Base-by-base conservation (phyloP, 2,113 vertebrate genomes). In the Corythornis cristatus region DNA sequence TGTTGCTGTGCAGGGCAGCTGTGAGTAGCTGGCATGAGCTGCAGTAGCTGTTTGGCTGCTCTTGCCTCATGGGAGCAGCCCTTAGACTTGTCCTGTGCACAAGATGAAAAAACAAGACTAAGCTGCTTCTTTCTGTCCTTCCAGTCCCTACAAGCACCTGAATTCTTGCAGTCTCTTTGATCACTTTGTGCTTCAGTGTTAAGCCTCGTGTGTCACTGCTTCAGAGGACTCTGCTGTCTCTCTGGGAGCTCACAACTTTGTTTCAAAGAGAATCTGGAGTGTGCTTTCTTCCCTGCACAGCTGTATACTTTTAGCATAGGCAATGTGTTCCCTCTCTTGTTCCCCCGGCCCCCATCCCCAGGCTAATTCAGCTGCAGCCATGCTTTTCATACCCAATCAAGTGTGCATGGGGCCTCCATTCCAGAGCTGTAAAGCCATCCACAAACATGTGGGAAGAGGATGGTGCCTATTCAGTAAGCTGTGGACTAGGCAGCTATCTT, bases 401-500 rank as follows among this genome's bases (percentile, higher is more conserved):
- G 92, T 97, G 96, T 96, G 93, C 65, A 82, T 28, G 58, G 75
- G 91, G 88, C 93, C 95, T 95, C 94, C 40, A 12, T 86, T 77
- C 89, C 81, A 46, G 73, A 0, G 0, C 80, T 76, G 74, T 88
- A 88, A 96, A 96, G 75, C 89, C 90, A 61, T 58, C 96, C 11
- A 71, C 88, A 95, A 51, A 90, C 87, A 89, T 93, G 93, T 85
- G 87, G 95, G 91, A 88, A 93, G 89, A 96, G 96, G 89, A 57
- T 80, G 92, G 75, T 86, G 83, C 78, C 95, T 96, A 91, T 97
- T 98, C 93, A 96, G 93, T 56, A 37, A 80, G 95, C 67, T 95
- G 97, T 53, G 86, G 97, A 97, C 97, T n/a, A 93, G 96, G 95
- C 79, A 73, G 96, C 95, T 98, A 96, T 98, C 98, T 98, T 97